Percentiles rank a stretch among this genome's conserved stretches.
phyloP scores from a whole-genome alignment of 1,140 invertebrate genomes.

The Pinna nobilis region DNA sequence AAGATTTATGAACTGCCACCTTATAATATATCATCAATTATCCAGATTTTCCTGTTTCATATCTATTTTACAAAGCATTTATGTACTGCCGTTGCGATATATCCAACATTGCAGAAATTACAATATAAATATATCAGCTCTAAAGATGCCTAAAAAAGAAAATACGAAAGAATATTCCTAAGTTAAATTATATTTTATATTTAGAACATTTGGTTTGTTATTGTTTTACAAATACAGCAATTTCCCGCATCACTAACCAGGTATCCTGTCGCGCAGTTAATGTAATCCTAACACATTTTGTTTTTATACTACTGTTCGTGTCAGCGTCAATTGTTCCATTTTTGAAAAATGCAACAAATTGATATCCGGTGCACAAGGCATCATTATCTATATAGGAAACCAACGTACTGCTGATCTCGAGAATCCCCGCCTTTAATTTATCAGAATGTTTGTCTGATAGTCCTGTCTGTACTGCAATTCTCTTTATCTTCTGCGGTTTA shows the following conservation, averaged over 20 bases:
- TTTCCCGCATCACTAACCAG: constrained; percentile 9
- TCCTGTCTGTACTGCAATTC: constrained; percentile 1
- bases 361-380: background rate
- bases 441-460: background rate
- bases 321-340: background rate
- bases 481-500: background rate
- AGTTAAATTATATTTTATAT: no score
- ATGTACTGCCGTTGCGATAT: no score
- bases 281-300: constrained; percentile 1
- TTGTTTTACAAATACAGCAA: constrained; percentile 1
- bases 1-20: no score
- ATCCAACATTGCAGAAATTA: no score
- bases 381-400: background rate
- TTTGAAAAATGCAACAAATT: background rate
- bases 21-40: no score
- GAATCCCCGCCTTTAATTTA: background rate
- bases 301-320: background rate
- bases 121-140: no score
- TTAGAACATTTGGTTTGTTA: no score
- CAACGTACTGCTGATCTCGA: background rate
- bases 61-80: no score
- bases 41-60: no score
- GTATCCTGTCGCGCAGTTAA: background rate
- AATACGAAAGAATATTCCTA: no score
- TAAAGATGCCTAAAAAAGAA: no score